Evolutionary conservation across 2,888 invertebrate species (phyloP).

Genomic region (Acleris emargana): DNA sequence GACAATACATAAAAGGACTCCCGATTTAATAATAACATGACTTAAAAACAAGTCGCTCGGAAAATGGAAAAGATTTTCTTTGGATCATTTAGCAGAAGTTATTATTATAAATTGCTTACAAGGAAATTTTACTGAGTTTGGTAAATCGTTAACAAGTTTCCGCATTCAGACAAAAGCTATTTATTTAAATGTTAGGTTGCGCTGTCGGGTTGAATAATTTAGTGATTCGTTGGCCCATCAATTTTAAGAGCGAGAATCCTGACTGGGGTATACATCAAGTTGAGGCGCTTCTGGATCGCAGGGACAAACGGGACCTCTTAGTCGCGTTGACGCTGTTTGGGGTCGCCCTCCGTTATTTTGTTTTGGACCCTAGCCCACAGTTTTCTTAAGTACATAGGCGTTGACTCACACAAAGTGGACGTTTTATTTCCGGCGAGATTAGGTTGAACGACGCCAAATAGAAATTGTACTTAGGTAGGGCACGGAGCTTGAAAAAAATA

Average conservation of each 20-base stretch:
- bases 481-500: too few species aligned
- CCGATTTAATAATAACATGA: slow-evolving; percentile 29
- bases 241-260: slow-evolving; percentile 58
- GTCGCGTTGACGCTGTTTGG: slow-evolving; percentile 88
- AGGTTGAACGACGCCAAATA: too few species aligned
- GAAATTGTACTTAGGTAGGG: too few species aligned
- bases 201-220: slow-evolving; percentile 28
- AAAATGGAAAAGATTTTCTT: slow-evolving; percentile 29
- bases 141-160: slow-evolving; percentile 21
- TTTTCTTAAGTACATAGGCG: slow-evolving; percentile 81
- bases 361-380: slow-evolving; percentile 91
- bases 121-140: slow-evolving; percentile 15
- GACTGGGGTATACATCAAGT: slow-evolving; percentile 91
- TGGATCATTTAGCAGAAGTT: slow-evolving; percentile 19
- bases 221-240: slow-evolving; percentile 24
- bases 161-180: slow-evolving; percentile 17
- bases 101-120: slow-evolving; percentile 20
- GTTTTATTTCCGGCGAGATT: too few species aligned
- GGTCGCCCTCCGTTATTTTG: slow-evolving; percentile 88
- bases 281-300: slow-evolving; percentile 88
- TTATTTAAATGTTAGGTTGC: slow-evolving; percentile 18
- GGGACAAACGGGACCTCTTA: slow-evolving; percentile 85
- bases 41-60: slow-evolving; percentile 27
- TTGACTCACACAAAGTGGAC: too few species aligned
- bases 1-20: slow-evolving; percentile 28